phyloP scores from a whole-genome alignment of 2,888 invertebrate genomes.

The Rhingia rostrata region DNA sequence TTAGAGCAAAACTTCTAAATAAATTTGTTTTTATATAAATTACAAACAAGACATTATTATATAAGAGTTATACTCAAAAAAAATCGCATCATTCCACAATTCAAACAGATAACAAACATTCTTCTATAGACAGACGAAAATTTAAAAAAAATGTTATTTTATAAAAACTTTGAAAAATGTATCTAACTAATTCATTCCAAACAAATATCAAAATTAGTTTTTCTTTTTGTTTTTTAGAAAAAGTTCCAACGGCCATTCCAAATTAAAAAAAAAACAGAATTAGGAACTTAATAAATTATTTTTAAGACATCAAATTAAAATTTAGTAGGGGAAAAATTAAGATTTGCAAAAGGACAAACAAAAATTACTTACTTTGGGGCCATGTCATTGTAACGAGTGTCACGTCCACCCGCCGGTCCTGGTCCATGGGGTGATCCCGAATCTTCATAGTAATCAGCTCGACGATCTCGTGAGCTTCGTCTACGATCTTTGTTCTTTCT shows the following conservation, averaged over 20 bases:
- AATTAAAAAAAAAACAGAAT: constrained; percentile 15
- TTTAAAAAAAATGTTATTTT: background rate
- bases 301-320: background rate
- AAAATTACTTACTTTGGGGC: constrained; percentile 90
- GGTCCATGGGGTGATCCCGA: constrained; percentile 83
- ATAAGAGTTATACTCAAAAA: constrained; percentile 34
- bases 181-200: constrained; percentile 67
- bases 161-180: constrained; percentile 1
- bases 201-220: constrained; percentile 40
- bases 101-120: constrained; percentile 64
- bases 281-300: constrained; percentile 18
- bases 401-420: constrained; percentile 84
- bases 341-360: constrained; percentile 29
- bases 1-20: constrained; percentile 4
- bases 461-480: constrained; percentile 79
- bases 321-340: background rate
- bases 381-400: constrained; percentile 92
- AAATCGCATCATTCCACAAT: constrained; percentile 66
- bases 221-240: constrained; percentile 34
- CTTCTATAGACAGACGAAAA: constrained; percentile 10
- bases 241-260: constrained; percentile 53
- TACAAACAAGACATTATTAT: constrained; percentile 5
- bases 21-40: constrained; percentile 12
- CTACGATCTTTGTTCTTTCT: constrained; percentile 83
- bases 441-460: constrained; percentile 84